Conservation (phyloP, 2,888 invertebrate species). For the Drosophila demipolita region DNA sequence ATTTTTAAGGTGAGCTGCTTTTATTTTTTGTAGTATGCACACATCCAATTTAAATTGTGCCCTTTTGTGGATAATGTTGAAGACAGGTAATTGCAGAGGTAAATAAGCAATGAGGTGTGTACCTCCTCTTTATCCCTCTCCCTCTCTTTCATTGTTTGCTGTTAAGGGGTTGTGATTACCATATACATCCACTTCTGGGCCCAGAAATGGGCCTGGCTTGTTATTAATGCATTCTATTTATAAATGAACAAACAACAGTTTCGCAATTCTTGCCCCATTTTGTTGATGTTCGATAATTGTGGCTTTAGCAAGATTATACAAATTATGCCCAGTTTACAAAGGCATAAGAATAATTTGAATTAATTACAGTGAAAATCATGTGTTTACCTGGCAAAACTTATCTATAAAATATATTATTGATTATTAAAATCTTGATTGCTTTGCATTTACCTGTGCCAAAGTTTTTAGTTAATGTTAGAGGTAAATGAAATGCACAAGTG, state of each 20-base stretch:
- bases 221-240: conserved; percentile 41
- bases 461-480: not conserved
- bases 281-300: not conserved
- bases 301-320: not conserved
- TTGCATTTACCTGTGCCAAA: not conserved
- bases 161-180: not conserved
- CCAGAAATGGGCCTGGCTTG: not conserved
- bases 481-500: not conserved
- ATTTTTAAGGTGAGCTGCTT: not conserved
- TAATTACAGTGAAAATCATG: not conserved
- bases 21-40: not conserved
- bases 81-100: not conserved
- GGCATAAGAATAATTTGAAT: not conserved
- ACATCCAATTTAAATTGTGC: not conserved
- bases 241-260: conserved; percentile 12
- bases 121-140: not conserved
- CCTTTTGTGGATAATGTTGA: conserved; percentile 14
- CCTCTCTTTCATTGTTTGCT: not conserved
- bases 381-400: not conserved
- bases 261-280: not conserved
- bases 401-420: not conserved
- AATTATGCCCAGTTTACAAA: not conserved
- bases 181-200: not conserved
- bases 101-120: not conserved
- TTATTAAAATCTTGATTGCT: not conserved